Evolutionary conservation across 2,888 invertebrate genomes (phyloP), one percentile per base, ranked within the genome.

Genomic region (Polymixis lichenea): DNA sequence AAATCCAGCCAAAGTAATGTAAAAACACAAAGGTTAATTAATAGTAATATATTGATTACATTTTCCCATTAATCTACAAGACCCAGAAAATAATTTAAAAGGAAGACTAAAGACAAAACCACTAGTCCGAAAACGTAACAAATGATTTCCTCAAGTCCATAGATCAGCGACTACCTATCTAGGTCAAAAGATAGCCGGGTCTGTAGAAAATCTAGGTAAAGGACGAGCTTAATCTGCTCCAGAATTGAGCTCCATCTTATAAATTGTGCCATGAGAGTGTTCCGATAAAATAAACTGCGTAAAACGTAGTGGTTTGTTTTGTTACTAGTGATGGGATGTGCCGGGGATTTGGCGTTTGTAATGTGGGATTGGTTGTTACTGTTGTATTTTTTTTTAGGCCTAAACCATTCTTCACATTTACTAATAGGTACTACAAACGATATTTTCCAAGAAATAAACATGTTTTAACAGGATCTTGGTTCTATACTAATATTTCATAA

Each of bases 131-230:
- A 64, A 67, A 38, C 60, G 60, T 70, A 61, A 83, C 71, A 77
- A 80, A 80, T 82, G 65, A 56, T 61, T n/a, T 60, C 38, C 61
- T 19, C 15, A 13, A 55, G 32, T 51, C 43, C 58, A 68, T 72
- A 77, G 64, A 83, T 83, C 81, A 72, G 15, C 1, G 28, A 6
- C 25, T 62, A 64, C 49, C 58, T 67, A 85, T 86, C 77, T 79
- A 81, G 86, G 86, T 86, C 84, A 79, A 74, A 70, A 77, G 75
- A 86, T 65, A 77, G 66, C 72, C 15, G 32, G 60, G 76, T 74
- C 77, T 72, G 67, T 49, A 51, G 66, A 79, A 86, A 80, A 84
- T 72, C 77, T 86, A 78, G 73, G 77, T 75, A 65, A 71, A 77
- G 62, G 55, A 79, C 67, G 62, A 56, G 66, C 72, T 85, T 85